Base-by-base conservation (phyloP, 2,888 invertebrate genomes). In the Chymomyza fuscimana region DNA sequence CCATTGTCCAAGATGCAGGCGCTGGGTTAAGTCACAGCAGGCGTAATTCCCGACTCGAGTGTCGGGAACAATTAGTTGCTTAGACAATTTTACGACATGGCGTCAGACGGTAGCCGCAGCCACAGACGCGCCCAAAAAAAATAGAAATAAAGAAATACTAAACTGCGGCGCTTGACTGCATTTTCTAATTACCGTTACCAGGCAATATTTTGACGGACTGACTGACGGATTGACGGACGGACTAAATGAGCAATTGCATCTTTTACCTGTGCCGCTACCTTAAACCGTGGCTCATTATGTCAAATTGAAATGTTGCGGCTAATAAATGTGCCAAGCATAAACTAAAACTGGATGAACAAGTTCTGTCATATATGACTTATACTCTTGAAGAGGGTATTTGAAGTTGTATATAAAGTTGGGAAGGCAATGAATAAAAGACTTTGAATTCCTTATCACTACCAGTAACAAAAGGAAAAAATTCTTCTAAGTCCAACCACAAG, bases 261-360 rank as follows among this genome's bases (percentile, higher is more conserved):
- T 46, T 54, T 22, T 54, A 54, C 54, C 54, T 54, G 54, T 54
- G 16, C 54, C 7, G 22, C 19, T 54, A 19, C n/a, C 54, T 19
- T n/a, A 54, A 54, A 87, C 84, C 89, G 87, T 90, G 84, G 87
- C 91, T 91, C 90, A 91, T 91, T 91, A 91, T 90, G 90, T 90
- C 90, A 90, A 90, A 91, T 91, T 91, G 90, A 91, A 90, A 90
- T 90, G 91, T 91, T 89, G 89, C 80, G 66, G 84, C 76, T 77
- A 88, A 88, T 81, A 82, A 84, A 88, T 87, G 82, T 78, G 76
- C 70, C 75, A 62, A 69, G 60, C 65, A 54, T 56, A 19, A 65
- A 69, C 60, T 66, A 69, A 75, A 78, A 80, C 79, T 79, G 73
- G 75, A 83, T 70, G 69, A 74, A 77, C 78, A 78, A 77, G 70